A percentile compares a stretch with the other conserved stretches of the same genome.
phyloP scores from a whole-genome alignment of 2,888 invertebrate genomes.

The Drosophila vallismaia region DNA sequence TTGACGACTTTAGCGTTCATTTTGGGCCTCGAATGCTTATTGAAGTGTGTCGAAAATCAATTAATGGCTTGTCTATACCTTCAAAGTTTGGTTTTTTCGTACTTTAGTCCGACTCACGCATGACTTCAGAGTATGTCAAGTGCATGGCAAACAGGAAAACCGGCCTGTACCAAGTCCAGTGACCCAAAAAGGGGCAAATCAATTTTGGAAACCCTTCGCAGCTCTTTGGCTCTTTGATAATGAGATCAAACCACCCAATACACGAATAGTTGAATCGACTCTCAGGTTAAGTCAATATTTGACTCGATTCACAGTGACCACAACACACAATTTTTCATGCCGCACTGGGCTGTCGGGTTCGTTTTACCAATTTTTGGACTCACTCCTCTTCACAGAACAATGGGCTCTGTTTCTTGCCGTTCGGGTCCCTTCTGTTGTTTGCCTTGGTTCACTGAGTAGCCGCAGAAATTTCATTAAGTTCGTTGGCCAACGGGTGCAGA shows the following conservation, averaged over 20 bases:
- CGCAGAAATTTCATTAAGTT: slow-evolving; percentile 75
- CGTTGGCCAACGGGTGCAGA: slow-evolving; percentile 53
- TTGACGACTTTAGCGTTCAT: slow-evolving; percentile 2
- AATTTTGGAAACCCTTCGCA: slow-evolving; percentile 50
- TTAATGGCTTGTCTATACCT: slow-evolving; percentile 53
- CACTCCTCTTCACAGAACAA: not conserved
- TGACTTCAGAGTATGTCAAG: slow-evolving; percentile 74
- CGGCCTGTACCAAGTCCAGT: slow-evolving; percentile 41
- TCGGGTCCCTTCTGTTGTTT: slow-evolving; percentile 36
- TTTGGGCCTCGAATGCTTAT: slow-evolving; percentile 53
- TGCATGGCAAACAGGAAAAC: slow-evolving; percentile 64
- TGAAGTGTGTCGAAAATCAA: slow-evolving; percentile 48
- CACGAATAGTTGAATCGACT: slow-evolving; percentile 42
- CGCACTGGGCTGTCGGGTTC: slow-evolving; percentile 64
- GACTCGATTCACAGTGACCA: slow-evolving; percentile 67
- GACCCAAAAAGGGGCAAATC: slow-evolving; percentile 57
- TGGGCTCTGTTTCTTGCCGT: slow-evolving; percentile 22
- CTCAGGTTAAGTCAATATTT: slow-evolving; percentile 70
- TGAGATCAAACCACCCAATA: slow-evolving; percentile 67
- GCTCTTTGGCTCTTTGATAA: slow-evolving; percentile 57
- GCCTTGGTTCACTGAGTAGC: slow-evolving; percentile 56
- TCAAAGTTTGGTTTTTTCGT: slow-evolving; percentile 58
- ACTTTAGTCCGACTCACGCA: slow-evolving; percentile 59
- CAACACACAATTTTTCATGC: slow-evolving; percentile 75
- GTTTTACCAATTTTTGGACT: not conserved